Evolutionary conservation across 1,140 invertebrate species (phyloP), one percentile per base, ranked within the genome.

Genomic region (Gryllus bimaculatus): DNA sequence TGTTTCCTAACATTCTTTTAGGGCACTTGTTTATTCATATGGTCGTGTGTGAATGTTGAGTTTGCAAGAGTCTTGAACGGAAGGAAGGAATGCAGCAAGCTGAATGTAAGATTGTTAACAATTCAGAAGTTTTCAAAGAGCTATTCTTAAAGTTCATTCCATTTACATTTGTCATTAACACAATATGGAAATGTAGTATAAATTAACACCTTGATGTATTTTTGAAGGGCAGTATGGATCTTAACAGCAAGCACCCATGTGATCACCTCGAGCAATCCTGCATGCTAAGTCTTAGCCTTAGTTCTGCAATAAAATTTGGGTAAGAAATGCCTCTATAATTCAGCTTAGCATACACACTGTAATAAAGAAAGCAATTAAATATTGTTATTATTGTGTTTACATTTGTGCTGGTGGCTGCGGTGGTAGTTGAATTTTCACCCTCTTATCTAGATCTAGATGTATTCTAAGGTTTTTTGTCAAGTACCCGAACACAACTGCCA

Each of bases 401-500:
- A 39, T 75, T 15, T 75, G 47, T 12, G 8, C 26, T 48, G 76
- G 75, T 54, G 75, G 79, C 79, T 79, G 79, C 76, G 79, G 79
- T 79, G 75, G 75, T 79, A 73, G 76, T 79, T 66, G 48, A 66
- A 39, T 79, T 79, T 79, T 48, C 76, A 77, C 48, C 76, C 76
- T 54, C 48, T 48, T 77, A 73, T 73, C 21, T 78, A 78, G 66
- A n/a, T 78, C 76, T 77, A 48, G 77, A 47, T 78, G 54, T 73
- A 47, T 73, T 78, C 26, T 78, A 78, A 78, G 66, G 78, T 21
- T 73, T n/a, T 78, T 66, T 66, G 47, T 78, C 54, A 78, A 73
- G 26, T 74, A 73, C 79, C 79, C 76, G 26, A 47, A 47, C 79
- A 76, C 78, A 76, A 79, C 79, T 80, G 75, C 80, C 78, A 80